These are phyloP conservation scores for Andrena haemorrhoa DNA, from an alignment of 2,888 invertebrate species.

Conservation along the genomic window DNA sequence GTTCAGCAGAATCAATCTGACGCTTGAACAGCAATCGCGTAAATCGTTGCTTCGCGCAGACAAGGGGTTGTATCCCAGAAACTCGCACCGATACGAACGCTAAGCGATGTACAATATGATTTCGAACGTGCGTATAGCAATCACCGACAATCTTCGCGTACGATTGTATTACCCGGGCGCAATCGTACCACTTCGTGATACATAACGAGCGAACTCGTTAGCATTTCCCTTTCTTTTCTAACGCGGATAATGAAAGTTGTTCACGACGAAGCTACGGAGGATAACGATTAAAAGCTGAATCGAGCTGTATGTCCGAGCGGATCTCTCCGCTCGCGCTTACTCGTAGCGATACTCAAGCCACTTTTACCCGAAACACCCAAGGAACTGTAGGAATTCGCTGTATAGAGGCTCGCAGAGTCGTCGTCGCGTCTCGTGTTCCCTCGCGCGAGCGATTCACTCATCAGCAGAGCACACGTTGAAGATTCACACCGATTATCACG, in stretches of 20 bases:
- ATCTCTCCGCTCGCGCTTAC: conserved; percentile 33
- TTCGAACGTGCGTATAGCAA: conserved; percentile 43
- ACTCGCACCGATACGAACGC: neutral
- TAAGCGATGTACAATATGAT: conserved; percentile 15
- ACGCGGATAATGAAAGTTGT: conserved; percentile 42
- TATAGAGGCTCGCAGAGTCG: conserved; percentile 32
- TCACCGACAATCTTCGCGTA: conserved; percentile 60
- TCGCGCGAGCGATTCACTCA: conserved; percentile 1
- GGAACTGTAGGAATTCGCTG: conserved; percentile 31
- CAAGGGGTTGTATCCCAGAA: neutral
- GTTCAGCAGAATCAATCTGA: neutral
- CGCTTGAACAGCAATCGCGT: neutral
- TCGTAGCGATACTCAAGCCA: conserved; percentile 18
- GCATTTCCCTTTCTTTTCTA: conserved; percentile 47
- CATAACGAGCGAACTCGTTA: neutral
- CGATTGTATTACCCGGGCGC: conserved; percentile 24
- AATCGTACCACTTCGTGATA: conserved; percentile 16
- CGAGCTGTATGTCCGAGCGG: conserved; percentile 8
- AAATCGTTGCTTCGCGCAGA: neutral
- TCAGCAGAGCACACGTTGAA: neutral
- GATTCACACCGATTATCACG: conserved; percentile 1
- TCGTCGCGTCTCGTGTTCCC: conserved; percentile 26
- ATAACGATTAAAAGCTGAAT: conserved; percentile 1
- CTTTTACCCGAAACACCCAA: conserved; percentile 32
- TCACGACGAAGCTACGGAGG: conserved; percentile 6